phyloP scores from a whole-genome alignment of 2,113 vertebrate species.

The Entomyzon cyanotis region DNA sequence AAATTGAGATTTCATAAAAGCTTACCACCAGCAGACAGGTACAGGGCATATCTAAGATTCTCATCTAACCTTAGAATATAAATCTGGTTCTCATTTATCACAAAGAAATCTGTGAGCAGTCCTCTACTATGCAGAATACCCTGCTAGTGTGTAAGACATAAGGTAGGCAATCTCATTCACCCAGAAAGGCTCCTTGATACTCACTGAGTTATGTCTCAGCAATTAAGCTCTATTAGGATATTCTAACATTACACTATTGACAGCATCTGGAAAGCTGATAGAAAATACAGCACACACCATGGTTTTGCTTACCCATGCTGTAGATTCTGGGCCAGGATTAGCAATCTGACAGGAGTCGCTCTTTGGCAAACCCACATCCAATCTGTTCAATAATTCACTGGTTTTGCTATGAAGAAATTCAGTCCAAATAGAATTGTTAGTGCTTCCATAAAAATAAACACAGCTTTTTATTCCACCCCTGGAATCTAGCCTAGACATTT shows the following conservation, averaged over 20 bases:
- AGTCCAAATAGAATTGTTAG: slow-evolving; percentile 67
- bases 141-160: neutral
- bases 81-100: neutral
- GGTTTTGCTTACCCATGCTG: slow-evolving; percentile 67
- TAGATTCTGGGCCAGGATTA: neutral
- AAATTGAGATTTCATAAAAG: slow-evolving; percentile 4
- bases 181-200: neutral
- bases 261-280: slow-evolving; percentile 30
- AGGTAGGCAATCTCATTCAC: neutral
- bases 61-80: neutral
- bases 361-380: neutral
- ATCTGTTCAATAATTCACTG: slow-evolving; percentile 64
- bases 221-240: slow-evolving; percentile 33
- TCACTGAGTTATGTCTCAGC: neutral
- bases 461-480: slow-evolving; percentile 15
- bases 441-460: slow-evolving; percentile 30
- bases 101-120: neutral
- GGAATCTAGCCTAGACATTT: slow-evolving; percentile 32
- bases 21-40: neutral
- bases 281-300: neutral
- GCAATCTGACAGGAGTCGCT: slow-evolving; percentile 26
- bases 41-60: neutral
- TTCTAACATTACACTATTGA: neutral
- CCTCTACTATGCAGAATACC: neutral
- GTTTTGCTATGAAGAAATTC: slow-evolving; percentile 66